Base-by-base conservation (phyloP, 1,140 invertebrate genomes). In the Goniozus legneri region DNA sequence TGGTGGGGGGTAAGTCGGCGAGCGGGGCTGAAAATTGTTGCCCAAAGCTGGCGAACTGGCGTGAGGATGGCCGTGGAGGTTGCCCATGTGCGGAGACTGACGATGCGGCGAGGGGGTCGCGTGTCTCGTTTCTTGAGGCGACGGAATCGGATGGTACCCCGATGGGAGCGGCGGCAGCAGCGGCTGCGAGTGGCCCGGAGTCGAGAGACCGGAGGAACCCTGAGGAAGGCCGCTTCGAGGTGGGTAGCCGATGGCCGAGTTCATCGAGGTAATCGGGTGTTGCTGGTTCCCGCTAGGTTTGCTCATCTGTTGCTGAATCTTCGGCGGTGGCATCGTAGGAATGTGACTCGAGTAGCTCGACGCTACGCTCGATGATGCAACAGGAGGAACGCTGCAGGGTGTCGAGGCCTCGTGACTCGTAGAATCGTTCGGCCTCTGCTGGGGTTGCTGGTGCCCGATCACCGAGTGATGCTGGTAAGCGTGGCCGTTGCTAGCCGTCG, bases 1-100 rank as follows among this genome's bases (percentile, higher is more conserved):
- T 2, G 66, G 66, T 1, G 71, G 67, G 4, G 72, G 71, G 42
- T 75, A 75, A 2, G 72, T 67, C 16, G 68, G 69, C 14, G 71
- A 69, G 24, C 71, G 71, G 1, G 69, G 67, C 24, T 71, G 69
- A 44, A 71, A 71, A 31, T 57, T 62, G 21, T 39, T 62, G 37
- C 67, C 67, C 3, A n/a, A n/a, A n/a, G n/a, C n/a, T n/a, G 69
- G 62, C 7, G 70, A 70, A 20, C 48, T 52, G 47, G 58, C 58
- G 36, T 62, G 67, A 36, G 58, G 49, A 52, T 67, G 60, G 31
- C 71, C 63, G 16, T 62, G 61, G 27, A 67, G 54, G 15, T 53
- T 50, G 32, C 58, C 58, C 18, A 70, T 52, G 39, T 69, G 61
- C 3, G 70, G 64, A 19, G 67, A 65, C 50, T 75, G 73, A 40